Conservation (phyloP, 2,888 invertebrate species). For the Leptopilina myrica region DNA sequence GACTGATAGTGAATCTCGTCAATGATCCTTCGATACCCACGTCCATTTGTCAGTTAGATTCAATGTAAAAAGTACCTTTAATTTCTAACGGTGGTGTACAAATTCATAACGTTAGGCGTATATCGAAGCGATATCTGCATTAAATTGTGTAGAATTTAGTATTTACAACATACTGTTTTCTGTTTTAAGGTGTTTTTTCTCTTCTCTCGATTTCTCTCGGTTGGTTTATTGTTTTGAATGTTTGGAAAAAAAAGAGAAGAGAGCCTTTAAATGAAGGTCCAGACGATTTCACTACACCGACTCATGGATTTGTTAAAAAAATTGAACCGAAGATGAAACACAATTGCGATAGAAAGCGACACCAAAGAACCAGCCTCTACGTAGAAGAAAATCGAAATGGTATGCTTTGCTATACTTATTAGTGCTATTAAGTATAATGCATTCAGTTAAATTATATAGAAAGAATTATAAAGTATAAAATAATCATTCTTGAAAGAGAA, state of each 20-base stretch:
- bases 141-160: too few species aligned
- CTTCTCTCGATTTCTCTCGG: slow-evolving; percentile 73
- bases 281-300: slow-evolving; percentile 74
- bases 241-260: slow-evolving; percentile 69
- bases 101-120: too few species aligned
- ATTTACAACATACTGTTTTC: neutral
- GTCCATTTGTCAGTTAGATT: too few species aligned
- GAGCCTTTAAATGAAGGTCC: slow-evolving; percentile 60
- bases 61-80: too few species aligned
- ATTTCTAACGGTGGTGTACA: too few species aligned
- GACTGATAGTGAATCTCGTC: too few species aligned
- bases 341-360: slow-evolving; percentile 67
- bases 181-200: slow-evolving; percentile 66
- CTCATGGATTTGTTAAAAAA: slow-evolving; percentile 70
- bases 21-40: too few species aligned
- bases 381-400: slow-evolving; percentile 73
- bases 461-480: too few species aligned
- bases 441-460: too few species aligned
- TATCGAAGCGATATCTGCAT: too few species aligned
- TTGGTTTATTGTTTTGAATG: slow-evolving; percentile 71
- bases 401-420: slow-evolving; percentile 49
- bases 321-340: slow-evolving; percentile 72
- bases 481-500: too few species aligned
- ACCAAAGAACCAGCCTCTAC: slow-evolving; percentile 72
- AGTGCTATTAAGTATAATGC: too few species aligned